These are phyloP conservation scores for Apantesis nais DNA, from an alignment of 2,888 invertebrate species.

Conservation along the genomic window DNA sequence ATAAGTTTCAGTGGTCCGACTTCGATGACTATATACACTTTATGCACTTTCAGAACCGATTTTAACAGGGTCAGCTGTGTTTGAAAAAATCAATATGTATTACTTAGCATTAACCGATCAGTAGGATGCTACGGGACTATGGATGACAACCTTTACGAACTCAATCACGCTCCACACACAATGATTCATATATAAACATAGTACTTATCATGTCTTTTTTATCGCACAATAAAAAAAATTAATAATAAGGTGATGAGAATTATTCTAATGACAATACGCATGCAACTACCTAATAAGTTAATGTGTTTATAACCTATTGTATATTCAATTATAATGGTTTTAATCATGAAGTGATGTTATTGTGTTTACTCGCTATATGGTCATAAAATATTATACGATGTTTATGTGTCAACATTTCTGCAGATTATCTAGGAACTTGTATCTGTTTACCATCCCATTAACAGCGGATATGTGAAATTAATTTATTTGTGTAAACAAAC, in stretches of 20 bases:
- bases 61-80: no score
- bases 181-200: no score
- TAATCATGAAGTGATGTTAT: neutral
- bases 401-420: neutral
- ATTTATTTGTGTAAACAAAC: neutral
- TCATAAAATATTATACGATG: neutral
- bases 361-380: neutral
- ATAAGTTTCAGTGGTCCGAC: no score
- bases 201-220: no score
- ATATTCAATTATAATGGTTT: neutral
- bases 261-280: conserved; percentile 16
- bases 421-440: neutral
- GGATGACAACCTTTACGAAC: no score
- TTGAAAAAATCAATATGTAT: no score
- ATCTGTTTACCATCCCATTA: neutral
- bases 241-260: neutral
- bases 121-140: no score
- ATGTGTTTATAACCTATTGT: conserved; percentile 7
- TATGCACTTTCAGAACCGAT: no score
- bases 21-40: no score
- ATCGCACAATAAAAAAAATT: no score
- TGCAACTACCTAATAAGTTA: conserved; percentile 26
- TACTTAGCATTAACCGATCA: no score
- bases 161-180: no score
- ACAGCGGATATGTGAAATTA: neutral